Evolutionary conservation across 2,797 vertebrate genomes (phyloP).

Genomic region (Eulemur mongoz): DNA sequence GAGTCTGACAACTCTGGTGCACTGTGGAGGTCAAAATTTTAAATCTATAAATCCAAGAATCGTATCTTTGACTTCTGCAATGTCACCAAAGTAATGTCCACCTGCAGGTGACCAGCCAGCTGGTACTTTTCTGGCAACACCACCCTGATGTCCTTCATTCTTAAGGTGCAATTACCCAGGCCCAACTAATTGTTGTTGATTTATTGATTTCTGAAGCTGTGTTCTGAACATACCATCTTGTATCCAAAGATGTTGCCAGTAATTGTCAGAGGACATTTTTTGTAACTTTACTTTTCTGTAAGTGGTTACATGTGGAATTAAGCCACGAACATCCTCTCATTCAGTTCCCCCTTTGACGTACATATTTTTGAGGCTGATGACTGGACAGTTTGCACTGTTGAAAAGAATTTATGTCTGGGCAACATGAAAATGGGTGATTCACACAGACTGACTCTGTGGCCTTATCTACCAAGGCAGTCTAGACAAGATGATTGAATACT

Average conservation of each 20-base stretch:
- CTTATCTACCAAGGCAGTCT: neutral
- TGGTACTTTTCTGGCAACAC: neutral
- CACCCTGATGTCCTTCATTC: neutral
- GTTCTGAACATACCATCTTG: neutral
- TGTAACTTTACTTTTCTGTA: neutral
- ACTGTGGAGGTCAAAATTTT: neutral
- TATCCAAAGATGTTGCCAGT: neutral
- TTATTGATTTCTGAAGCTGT: neutral
- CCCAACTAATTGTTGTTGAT: neutral
- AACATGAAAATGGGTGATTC: neutral
- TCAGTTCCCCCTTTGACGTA: neutral
- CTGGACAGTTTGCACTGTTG: neutral
- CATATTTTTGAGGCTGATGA: slow-evolving; percentile 13
- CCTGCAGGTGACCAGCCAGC: neutral
- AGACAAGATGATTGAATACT: neutral
- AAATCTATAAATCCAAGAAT: neutral
- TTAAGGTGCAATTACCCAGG: neutral
- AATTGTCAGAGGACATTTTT: neutral
- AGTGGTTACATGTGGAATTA: neutral
- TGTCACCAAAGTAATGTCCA: neutral
- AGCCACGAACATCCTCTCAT: slow-evolving; percentile 6
- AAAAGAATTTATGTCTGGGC: slow-evolving; percentile 5
- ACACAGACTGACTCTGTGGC: neutral
- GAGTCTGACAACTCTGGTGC: neutral
- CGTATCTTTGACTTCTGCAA: neutral